These are phyloP conservation scores for Heliornis fulica DNA, from an alignment of 2,113 vertebrate genomes.

Conservation along the genomic window DNA sequence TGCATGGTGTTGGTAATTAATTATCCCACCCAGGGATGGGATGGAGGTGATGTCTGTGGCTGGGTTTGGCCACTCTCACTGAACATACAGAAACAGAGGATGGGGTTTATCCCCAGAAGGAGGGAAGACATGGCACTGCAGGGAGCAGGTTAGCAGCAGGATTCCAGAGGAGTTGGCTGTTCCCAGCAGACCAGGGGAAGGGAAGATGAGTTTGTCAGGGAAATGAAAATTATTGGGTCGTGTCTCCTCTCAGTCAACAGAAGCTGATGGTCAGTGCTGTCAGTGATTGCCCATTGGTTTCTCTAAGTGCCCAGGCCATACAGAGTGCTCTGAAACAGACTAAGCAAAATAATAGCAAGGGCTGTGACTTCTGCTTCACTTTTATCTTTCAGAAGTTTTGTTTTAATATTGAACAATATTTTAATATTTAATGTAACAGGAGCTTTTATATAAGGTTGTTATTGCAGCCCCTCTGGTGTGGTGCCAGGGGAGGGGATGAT, in stretches of 20 bases:
- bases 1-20: not conserved
- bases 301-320: not conserved
- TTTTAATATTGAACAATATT: conserved; percentile 64
- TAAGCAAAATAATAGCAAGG: not conserved
- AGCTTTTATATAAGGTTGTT: not conserved
- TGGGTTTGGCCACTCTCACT: not conserved
- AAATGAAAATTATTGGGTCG: not conserved
- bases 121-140: accelerated
- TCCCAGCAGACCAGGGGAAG: not conserved
- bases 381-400: conserved; percentile 1
- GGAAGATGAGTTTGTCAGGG: not conserved
- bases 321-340: not conserved
- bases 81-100: not conserved
- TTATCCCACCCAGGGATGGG: not conserved
- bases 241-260: not conserved
- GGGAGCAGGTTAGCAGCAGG: not conserved
- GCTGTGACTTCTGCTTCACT: not conserved
- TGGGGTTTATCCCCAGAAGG: not conserved
- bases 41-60: not conserved
- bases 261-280: not conserved
- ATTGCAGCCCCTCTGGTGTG: not conserved
- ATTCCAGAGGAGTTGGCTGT: not conserved
- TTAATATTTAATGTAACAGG: conserved; percentile 28
- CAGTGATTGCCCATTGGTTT: not conserved
- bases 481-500: not conserved